Evolutionary conservation across 2,797 vertebrate genomes (phyloP), one percentile per base, ranked within the genome.

Genomic region (Phrynocephalus vlangalii): DNA sequence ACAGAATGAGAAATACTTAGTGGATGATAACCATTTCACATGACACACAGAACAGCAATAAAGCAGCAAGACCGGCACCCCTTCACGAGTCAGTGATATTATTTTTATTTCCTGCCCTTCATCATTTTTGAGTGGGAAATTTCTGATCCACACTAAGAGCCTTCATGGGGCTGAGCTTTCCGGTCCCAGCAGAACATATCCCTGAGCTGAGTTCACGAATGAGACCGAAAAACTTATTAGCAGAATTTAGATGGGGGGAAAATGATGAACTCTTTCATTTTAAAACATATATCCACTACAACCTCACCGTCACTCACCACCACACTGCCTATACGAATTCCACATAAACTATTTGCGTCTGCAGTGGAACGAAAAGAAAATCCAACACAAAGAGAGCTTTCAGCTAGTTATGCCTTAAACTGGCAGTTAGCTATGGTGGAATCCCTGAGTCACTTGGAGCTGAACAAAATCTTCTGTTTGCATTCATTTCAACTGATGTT

Each of bases 61-160:
- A 90, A 94, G 68, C 52, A 50, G 67, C 79, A 83, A 44, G 91
- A 16, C 44, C 1, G 86, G 16, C 60, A 79, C 22, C 84, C 72
- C 63, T 82, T 76, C 89, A 77, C 24, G 72, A 1, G 6, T n/a
- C 76, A 48, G 28, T 66, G 87, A 52, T 88, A 71, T 83, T 56
- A 15, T 85, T 91, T 87, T 89, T 89, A 82, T 16, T 16, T 24
- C 18, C 68, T 38, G 67, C 66, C 10, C 82, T 94, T 92, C 72
- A 84, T 89, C 83, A 83, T 68, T 90, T 93, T 88, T 89, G 79
- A 87, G 56, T 85, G 88, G 93, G 93, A 95, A 91, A 16, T 88
- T 88, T 93, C 89, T 94, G 82, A 91, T 89, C 79, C 87, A 63
- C 86, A 86, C 88, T 94, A 94, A 94, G 95, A 94, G 77, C 71